Evolutionary conservation across 2,888 invertebrate species (phyloP).

Genomic region (Keiferia lycopersicella): DNA sequence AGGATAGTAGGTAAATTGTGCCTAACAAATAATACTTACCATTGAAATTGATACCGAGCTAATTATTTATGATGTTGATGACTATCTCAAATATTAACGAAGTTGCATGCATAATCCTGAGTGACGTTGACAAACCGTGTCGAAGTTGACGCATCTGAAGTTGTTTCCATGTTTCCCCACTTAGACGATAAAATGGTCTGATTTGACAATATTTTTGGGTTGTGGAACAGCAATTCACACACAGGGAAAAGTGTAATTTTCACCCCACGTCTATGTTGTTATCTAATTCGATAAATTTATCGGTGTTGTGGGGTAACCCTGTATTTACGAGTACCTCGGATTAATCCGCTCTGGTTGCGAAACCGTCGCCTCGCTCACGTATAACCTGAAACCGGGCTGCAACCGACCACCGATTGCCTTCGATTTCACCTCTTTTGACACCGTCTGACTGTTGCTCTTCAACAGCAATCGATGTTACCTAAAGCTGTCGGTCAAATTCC

Average conservation of each 20-base stretch:
- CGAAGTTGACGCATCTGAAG: slow-evolving; percentile 25
- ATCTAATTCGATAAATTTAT: no score
- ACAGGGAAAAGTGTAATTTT: no score
- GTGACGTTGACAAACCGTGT: slow-evolving; percentile 1
- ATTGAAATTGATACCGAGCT: no score
- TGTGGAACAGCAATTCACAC: no score
- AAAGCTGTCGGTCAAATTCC: background rate
- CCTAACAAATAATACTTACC: no score
- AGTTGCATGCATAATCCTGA: background rate
- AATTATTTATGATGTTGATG: no score
- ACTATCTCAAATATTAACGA: no score
- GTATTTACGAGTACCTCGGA: slow-evolving; percentile 55
- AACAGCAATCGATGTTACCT: slow-evolving; percentile 54
- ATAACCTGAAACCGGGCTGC: slow-evolving; percentile 49
- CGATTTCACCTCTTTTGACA: slow-evolving; percentile 68
- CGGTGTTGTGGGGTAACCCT: no score
- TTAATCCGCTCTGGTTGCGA: slow-evolving; percentile 64
- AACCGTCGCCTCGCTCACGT: slow-evolving; percentile 42
- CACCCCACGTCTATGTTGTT: no score
- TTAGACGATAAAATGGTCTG: no score
- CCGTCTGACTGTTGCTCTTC: slow-evolving; percentile 57
- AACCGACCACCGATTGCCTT: slow-evolving; percentile 55
- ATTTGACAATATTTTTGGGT: no score
- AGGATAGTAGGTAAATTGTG: background rate
- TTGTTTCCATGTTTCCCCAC: no score